Evolutionary conservation across 1,140 invertebrate genomes (phyloP).

Genomic region (Latrodectus geometricus): DNA sequence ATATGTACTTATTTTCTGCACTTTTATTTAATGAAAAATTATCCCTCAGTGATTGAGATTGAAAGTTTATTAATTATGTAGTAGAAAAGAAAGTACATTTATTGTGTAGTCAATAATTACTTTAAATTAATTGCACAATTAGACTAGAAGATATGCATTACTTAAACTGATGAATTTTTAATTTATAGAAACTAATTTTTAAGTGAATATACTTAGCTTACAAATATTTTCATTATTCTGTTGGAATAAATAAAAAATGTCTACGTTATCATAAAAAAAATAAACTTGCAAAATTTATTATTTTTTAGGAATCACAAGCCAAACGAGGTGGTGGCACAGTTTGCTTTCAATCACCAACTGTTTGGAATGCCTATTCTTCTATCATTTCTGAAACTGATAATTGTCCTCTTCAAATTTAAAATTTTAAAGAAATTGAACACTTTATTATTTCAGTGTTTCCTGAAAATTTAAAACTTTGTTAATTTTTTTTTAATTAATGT

Average conservation of each 20-base stretch:
- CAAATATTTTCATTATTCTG: not conserved
- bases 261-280: not conserved
- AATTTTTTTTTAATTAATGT: too few relatives aligned
- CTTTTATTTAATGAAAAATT: too few relatives aligned
- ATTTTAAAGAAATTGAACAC: too few relatives aligned
- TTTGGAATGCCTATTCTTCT: slow-evolving; percentile 72
- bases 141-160: not conserved
- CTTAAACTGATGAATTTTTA: not conserved
- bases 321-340: slow-evolving; percentile 84
- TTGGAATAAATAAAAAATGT: not conserved
- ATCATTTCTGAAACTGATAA: slow-evolving; percentile 50
- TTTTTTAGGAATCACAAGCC: slow-evolving; percentile 74
- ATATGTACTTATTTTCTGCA: too few relatives aligned
- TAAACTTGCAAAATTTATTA: not conserved
- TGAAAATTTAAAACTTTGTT: too few relatives aligned
- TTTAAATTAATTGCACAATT: too few relatives aligned
- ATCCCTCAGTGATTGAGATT: too few relatives aligned
- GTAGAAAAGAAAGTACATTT: not conserved
- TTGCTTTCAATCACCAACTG: slow-evolving; percentile 74
- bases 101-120: not conserved
- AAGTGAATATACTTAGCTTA: not conserved
- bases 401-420: slow-evolving; percentile 22
- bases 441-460: too few relatives aligned
- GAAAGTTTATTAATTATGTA: not conserved
- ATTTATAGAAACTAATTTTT: not conserved